Evolutionary conservation across 2,113 vertebrate species (phyloP), one percentile per base, ranked within the genome.

Genomic region (Furnarius figulus): DNA sequence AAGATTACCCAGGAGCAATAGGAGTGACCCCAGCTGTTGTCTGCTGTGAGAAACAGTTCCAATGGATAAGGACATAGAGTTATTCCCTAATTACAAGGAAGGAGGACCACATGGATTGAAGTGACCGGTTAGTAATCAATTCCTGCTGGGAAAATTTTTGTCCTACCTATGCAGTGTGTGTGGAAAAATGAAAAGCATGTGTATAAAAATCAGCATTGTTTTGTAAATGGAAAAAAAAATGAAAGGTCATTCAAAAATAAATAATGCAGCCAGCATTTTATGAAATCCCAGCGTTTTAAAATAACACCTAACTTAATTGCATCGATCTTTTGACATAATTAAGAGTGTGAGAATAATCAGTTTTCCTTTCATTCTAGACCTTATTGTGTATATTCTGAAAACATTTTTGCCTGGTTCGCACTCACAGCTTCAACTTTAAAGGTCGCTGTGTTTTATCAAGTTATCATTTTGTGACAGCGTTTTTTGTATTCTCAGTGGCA

Each of bases 361-460:
- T 74, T 90, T 93, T 66, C 27, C 33, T 93, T 89, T 66, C 71
- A 35, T 58, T 66, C 24, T 6, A 62, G 72, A 84, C 33, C 39
- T 75, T 87, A 71, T 11, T 16, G 4, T 27, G 40, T 52, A n/a
- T 27, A 15, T 73, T 95, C 66, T 39, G 70, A 56, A 90, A 90
- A 50, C 33, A 15, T 46, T 92, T 90, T 87, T 39, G 89, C 68
- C 66, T 87, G 52, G 12, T 82, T 95, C 87, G 15, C 31, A 91
- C 77, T 33, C 68, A 67, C 65, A 79, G 56, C 70, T 82, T 75
- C 74, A 68, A 33, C 66, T 89, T 85, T 71, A 93, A 95, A 95
- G 89, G 70, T 93, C 35, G 0, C 33, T 55, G 39, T 87, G 61
- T 87, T 95, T 91, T 87, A 95, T 94, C 77, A 79, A 90, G 79